These are phyloP conservation scores for Adelphocoris suturalis DNA, from an alignment of 2,888 invertebrate species.

Conservation along the genomic window DNA sequence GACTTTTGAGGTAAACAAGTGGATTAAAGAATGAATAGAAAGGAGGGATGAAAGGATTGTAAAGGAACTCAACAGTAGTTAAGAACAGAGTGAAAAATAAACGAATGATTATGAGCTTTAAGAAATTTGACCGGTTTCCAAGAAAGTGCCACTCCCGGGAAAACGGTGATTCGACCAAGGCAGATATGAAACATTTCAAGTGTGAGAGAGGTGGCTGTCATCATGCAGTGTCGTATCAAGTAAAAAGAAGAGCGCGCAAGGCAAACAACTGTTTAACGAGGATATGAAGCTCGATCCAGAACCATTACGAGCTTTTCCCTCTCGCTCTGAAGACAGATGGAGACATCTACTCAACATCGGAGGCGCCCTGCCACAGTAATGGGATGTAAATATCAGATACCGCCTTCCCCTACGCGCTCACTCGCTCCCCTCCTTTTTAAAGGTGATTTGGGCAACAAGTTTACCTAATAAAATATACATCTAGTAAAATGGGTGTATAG, in stretches of 20 bases:
- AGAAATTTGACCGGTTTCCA: conserved; percentile 52
- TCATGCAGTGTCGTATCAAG: neutral
- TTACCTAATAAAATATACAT: conserved; percentile 4
- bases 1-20: neutral
- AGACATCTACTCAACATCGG: conserved; percentile 46
- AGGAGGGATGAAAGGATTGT: neutral
- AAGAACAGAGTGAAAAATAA: too few relatives aligned
- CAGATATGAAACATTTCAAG: conserved; percentile 40
- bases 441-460: conserved; percentile 34
- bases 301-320: neutral
- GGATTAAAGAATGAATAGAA: neutral
- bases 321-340: conserved; percentile 40
- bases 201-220: neutral
- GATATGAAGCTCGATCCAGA: conserved; percentile 29
- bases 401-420: neutral
- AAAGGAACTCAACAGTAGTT: neutral
- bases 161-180: conserved; percentile 1
- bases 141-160: conserved; percentile 54
- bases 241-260: neutral
- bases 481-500: too few relatives aligned
- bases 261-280: conserved; percentile 57
- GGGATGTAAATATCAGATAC: conserved; percentile 49
- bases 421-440: neutral
- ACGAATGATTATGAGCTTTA: neutral
- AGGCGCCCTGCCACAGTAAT: conserved; percentile 36